phyloP scores from a whole-genome alignment of 35 echinoderm and acorn worm species.

The Diadema setosum region DNA sequence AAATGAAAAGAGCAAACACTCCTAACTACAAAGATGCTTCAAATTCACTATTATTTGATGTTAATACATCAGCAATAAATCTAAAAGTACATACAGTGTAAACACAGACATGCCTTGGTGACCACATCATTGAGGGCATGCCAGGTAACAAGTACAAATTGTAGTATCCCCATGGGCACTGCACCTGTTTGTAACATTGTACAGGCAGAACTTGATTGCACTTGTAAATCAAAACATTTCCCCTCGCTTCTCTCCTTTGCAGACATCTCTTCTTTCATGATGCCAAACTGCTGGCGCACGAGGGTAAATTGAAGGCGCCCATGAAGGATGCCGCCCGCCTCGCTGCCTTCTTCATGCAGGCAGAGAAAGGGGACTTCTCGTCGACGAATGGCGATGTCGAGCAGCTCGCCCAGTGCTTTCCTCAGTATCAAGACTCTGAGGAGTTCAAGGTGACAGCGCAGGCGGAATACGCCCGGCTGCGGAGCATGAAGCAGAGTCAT shows the following conservation, averaged over 20 bases:
- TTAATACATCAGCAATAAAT: no score
- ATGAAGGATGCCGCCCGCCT: slow-evolving; percentile 63
- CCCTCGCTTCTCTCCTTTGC: slow-evolving; percentile 20
- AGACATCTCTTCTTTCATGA: slow-evolving; percentile 84
- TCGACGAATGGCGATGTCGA: slow-evolving; percentile 2
- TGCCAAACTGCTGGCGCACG: slow-evolving; percentile 44
- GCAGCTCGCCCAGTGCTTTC: slow-evolving; percentile 9
- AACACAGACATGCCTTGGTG: no score
- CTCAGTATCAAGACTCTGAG: neutral
- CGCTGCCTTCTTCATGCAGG: slow-evolving; percentile 58
- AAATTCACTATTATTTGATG: no score
- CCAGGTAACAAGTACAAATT: no score
- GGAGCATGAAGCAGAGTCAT: slow-evolving; percentile 53
- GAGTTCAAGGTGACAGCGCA: slow-evolving; percentile 28
- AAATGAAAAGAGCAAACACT: no score
- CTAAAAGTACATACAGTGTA: no score
- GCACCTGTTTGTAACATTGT: no score
- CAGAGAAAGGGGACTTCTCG: slow-evolving; percentile 53
- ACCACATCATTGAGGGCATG: no score
- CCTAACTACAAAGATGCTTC: no score
- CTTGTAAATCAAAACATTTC: no score
- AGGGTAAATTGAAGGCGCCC: slow-evolving; percentile 43
- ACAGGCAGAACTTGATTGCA: no score
- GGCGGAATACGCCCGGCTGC: slow-evolving; percentile 53
- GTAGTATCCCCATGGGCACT: no score